Percentiles rank a stretch among this genome's conserved stretches.
These are phyloP conservation scores for Pygocentrus nattereri DNA, from an alignment of 2,797 vertebrate genomes.

Conservation along the genomic window DNA sequence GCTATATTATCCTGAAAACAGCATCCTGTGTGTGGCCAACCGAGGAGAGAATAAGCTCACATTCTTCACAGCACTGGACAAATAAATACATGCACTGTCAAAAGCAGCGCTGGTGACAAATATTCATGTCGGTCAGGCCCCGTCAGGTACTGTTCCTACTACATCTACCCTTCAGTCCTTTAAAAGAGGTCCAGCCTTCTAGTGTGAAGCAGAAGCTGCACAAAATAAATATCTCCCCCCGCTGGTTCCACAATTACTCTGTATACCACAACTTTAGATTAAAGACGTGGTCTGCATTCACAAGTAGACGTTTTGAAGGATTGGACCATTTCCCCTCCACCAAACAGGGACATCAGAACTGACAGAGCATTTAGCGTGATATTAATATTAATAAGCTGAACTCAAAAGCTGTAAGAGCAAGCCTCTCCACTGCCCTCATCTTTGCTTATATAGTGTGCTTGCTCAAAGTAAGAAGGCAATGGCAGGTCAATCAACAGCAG, in stretches of 20 bases:
- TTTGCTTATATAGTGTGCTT: constrained; percentile 5
- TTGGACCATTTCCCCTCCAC: background rate
- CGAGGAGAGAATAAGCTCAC: too few species aligned
- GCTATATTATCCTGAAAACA: too few species aligned
- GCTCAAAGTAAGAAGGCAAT: background rate
- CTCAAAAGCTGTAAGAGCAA: background rate
- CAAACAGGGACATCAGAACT: background rate
- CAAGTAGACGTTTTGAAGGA: background rate
- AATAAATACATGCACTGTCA: too few species aligned
- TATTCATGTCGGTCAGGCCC: too few species aligned
- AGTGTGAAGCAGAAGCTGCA: too few species aligned
- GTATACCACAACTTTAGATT: background rate
- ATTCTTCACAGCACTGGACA: too few species aligned
- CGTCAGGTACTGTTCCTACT: too few species aligned
- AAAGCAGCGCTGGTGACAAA: too few species aligned
- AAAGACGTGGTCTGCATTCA: background rate
- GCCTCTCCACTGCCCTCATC: background rate
- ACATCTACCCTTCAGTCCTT: too few species aligned
- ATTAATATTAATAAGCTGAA: constrained; percentile 1
- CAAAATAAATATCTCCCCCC: too few species aligned
- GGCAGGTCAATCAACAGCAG: background rate
- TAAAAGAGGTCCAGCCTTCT: too few species aligned
- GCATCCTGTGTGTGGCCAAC: too few species aligned
- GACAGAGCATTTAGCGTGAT: background rate
- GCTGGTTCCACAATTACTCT: background rate